phyloP scores from a whole-genome alignment of 2,113 vertebrate genomes.

The Scortum barcoo region DNA sequence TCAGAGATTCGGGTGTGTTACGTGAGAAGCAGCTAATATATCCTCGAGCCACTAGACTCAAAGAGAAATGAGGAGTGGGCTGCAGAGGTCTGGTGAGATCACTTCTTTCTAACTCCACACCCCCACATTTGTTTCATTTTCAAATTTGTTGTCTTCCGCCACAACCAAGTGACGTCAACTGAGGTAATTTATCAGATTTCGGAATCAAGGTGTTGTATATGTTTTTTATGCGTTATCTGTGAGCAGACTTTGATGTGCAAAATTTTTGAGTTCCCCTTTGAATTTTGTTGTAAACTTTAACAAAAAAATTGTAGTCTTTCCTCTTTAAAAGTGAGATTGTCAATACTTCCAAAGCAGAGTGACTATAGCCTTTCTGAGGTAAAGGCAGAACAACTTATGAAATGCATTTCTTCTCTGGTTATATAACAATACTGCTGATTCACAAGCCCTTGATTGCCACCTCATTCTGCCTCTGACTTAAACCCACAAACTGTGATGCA shows the following conservation, averaged over 20 bases:
- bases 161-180: background rate
- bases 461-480: conserved; percentile 47
- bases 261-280: background rate
- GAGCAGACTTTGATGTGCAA: background rate
- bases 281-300: background rate
- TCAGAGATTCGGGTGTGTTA: background rate
- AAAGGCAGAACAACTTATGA: background rate
- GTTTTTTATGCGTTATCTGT: background rate
- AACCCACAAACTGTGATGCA: conserved; percentile 45
- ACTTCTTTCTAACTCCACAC: too few species aligned
- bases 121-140: too few species aligned
- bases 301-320: background rate
- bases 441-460: conserved; percentile 34
- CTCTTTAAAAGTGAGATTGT: background rate
- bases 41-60: background rate
- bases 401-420: conserved; percentile 28
- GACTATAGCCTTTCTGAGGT: background rate
- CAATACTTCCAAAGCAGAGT: background rate
- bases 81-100: too few species aligned
- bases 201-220: background rate
- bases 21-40: background rate
- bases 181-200: background rate
- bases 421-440: conserved; percentile 51
- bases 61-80: too few species aligned
- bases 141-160: too few species aligned